A percentile compares a stretch with the other conserved stretches of the same genome.
phyloP scores from a whole-genome alignment of 2,888 invertebrate species.

The Seira musarum region DNA sequence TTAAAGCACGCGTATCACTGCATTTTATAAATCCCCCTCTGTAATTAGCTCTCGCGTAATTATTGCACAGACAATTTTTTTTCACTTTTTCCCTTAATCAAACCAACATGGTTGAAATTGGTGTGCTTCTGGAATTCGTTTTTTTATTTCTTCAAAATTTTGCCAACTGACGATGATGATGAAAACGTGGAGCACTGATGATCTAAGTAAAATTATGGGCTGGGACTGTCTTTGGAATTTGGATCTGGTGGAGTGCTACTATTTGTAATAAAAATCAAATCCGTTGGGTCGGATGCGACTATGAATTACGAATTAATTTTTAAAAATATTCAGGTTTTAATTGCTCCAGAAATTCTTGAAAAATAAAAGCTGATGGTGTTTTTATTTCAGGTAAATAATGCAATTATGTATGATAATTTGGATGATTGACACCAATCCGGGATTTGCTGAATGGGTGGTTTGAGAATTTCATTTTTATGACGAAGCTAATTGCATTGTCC shows the following conservation, averaged over 20 bases:
- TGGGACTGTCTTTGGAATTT: too few relatives aligned
- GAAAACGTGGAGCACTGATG: too few relatives aligned
- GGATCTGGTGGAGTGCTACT: too few relatives aligned
- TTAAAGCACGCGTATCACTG: slow-evolving; percentile 55
- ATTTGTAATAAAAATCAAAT: too few relatives aligned
- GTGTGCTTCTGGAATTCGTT: slow-evolving; percentile 33
- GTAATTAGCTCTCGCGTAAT: slow-evolving; percentile 54
- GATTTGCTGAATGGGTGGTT: slow-evolving; percentile 46
- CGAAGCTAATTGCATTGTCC: slow-evolving; percentile 54
- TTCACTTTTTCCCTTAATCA: too few relatives aligned
- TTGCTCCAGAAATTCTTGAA: neutral
- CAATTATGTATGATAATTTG: slow-evolving; percentile 8
- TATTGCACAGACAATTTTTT: slow-evolving; percentile 13
- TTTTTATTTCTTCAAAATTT: slow-evolving; percentile 12
- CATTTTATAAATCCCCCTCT: slow-evolving; percentile 40
- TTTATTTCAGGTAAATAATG: too few relatives aligned
- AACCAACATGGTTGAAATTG: slow-evolving; percentile 7
- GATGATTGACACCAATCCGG: slow-evolving; percentile 46
- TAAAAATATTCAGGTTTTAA: slow-evolving; percentile 46
- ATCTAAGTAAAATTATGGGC: too few relatives aligned
- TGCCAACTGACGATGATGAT: slow-evolving; percentile 35
- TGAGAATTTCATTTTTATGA: slow-evolving; percentile 35
- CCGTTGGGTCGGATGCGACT: too few relatives aligned
- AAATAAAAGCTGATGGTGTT: too few relatives aligned
- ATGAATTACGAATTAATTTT: too few relatives aligned